Evolutionary conservation across 2,888 invertebrate genomes (phyloP).

Genomic region (Nymphalis urticae): DNA sequence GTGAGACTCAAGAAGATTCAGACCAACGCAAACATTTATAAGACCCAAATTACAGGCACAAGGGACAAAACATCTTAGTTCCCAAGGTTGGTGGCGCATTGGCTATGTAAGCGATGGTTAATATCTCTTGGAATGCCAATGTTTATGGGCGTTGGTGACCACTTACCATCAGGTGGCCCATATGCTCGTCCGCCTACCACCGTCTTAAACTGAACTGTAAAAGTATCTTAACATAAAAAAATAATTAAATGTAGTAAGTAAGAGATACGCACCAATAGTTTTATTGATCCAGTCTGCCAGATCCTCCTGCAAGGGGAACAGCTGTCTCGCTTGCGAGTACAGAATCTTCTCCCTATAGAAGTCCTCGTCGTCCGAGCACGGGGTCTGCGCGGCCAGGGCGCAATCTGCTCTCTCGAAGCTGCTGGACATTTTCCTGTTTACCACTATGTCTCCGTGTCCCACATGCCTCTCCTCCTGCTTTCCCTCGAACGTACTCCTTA

Average conservation of each 20-base stretch:
- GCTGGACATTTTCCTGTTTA: constrained; percentile 73
- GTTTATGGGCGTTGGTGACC: no score
- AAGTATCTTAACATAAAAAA: no score
- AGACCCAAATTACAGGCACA: no score
- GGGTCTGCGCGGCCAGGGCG: constrained; percentile 77
- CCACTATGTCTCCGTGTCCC: constrained; percentile 70
- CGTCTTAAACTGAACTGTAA: no score
- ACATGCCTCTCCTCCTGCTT: constrained; percentile 57
- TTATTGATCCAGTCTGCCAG: constrained; percentile 94
- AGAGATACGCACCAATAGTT: constrained; percentile 85
- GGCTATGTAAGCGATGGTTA: no score
- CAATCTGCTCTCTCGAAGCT: constrained; percentile 76
- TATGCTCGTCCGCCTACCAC: no score
- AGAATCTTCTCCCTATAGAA: constrained; percentile 87
- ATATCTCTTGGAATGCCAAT: no score
- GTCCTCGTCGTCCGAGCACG: constrained; percentile 83
- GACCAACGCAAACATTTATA: no score
- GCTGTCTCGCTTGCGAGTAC: constrained; percentile 88
- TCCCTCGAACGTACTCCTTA: constrained; percentile 56
- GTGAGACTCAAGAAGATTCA: no score
- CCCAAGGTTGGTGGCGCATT: no score
- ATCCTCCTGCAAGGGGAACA: constrained; percentile 92
- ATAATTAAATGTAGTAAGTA: background rate
- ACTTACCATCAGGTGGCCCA: no score
- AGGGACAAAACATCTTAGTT: no score